A percentile compares a stretch with the other conserved stretches of the same genome.
Conservation (phyloP, 2,888 invertebrate species). For the Halictus quadricinctus region DNA sequence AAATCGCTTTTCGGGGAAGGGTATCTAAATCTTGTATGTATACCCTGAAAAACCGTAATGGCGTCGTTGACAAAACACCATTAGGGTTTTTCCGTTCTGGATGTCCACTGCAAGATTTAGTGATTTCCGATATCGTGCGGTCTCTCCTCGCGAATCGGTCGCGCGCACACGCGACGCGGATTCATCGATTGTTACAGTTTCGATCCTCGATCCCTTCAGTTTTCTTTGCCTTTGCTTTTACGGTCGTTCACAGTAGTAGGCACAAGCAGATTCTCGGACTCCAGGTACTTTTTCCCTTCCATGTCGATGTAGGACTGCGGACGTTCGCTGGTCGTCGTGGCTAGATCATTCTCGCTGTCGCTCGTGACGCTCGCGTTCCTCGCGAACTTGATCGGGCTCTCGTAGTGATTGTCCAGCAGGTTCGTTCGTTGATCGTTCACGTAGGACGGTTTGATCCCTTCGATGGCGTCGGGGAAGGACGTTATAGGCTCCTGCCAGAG, state of each 20-base stretch:
- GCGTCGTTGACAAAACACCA: not conserved
- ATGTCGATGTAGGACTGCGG: conserved; percentile 80
- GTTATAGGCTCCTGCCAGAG: conserved; percentile 77
- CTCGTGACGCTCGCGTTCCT: conserved; percentile 74
- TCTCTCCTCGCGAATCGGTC: not conserved
- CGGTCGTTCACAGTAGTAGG: conserved; percentile 46
- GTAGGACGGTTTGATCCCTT: conserved; percentile 69
- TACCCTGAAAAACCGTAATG: not conserved
- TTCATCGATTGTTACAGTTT: not conserved
- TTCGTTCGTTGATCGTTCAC: conserved; percentile 74
- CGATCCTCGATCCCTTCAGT: conserved; percentile 9
- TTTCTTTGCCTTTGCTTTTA: conserved; percentile 20
- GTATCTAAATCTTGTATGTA: not conserved
- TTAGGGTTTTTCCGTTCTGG: not conserved
- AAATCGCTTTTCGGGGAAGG: not conserved
- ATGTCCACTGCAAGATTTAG: not conserved
- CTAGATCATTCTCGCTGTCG: conserved; percentile 77
- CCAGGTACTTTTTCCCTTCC: conserved; percentile 73
- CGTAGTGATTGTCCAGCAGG: conserved; percentile 57
- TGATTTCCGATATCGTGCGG: not conserved
- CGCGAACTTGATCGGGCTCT: conserved; percentile 76
- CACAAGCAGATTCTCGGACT: conserved; percentile 72
- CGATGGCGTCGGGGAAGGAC: conserved; percentile 70
- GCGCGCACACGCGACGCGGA: not conserved
- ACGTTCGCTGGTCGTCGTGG: conserved; percentile 70